A percentile compares a stretch with the other conserved stretches of the same genome.
These are phyloP conservation scores for Tringa solitaria DNA, from an alignment of 2,113 vertebrate genomes.

Conservation along the genomic window DNA sequence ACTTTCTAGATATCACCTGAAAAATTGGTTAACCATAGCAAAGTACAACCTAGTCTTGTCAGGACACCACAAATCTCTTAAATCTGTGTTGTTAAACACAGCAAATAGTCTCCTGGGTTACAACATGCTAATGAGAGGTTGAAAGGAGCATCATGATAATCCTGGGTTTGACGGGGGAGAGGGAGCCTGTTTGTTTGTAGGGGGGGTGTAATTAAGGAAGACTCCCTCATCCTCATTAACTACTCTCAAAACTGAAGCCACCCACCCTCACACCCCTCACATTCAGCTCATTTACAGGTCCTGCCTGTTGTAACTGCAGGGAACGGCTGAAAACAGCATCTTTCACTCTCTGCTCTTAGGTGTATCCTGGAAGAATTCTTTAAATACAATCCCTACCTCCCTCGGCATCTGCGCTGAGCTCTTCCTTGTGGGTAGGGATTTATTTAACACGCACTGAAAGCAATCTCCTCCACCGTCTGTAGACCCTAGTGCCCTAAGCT, in stretches of 20 bases:
- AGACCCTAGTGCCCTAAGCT: not conserved
- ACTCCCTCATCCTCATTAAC: not conserved
- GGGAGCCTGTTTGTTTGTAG: not conserved
- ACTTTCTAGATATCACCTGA: not conserved
- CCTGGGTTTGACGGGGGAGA: not conserved
- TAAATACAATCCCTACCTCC: not conserved
- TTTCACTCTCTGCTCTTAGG: not conserved
- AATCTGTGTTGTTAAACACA: not conserved
- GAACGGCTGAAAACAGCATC: not conserved
- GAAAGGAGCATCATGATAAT: not conserved
- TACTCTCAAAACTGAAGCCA: not conserved
- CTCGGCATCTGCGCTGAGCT: not conserved
- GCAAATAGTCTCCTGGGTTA: not conserved
- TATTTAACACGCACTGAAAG: not conserved
- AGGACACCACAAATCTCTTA: not conserved
- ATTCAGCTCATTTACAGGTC: not conserved
- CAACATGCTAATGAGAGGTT: not conserved
- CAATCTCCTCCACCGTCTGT: not conserved
- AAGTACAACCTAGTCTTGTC: not conserved
- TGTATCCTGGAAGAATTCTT: not conserved
- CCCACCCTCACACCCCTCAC: not conserved
- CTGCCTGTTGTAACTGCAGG: not conserved
- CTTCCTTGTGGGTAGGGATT: constrained; percentile 7
- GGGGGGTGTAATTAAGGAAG: not conserved
- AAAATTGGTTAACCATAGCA: not conserved